A percentile compares a stretch with the other conserved stretches of the same genome.
Conservation (phyloP, 1,140 invertebrate species). For the Leucophenga varia region DNA sequence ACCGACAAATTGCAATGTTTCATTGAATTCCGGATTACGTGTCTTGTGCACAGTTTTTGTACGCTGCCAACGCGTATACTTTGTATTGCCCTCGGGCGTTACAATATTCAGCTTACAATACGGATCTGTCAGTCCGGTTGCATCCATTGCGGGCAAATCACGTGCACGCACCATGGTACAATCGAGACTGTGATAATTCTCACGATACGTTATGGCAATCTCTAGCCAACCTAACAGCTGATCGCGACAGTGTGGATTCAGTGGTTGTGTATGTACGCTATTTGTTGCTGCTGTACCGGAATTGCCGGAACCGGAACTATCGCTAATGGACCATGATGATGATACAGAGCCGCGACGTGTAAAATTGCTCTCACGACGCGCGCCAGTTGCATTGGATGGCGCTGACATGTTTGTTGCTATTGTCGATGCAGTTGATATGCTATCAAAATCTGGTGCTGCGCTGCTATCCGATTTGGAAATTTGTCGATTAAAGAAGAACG, state of each 20-base stretch:
- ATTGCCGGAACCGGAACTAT: conserved; percentile 48
- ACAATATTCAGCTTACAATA: conserved; percentile 87
- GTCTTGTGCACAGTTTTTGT: conserved; percentile 91
- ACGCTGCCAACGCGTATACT: conserved; percentile 50
- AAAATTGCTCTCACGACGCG: conserved; percentile 44
- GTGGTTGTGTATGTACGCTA: conserved; percentile 22
- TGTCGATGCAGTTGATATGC: conserved; percentile 33
- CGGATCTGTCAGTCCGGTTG: conserved; percentile 86
- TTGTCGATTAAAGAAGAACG: conserved; percentile 49
- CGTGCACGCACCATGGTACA: conserved; percentile 75
- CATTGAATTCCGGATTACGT: conserved; percentile 91
- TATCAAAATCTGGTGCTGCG: conserved; percentile 29
- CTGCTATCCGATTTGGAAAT: conserved; percentile 10
- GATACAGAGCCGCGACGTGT: conserved; percentile 46
- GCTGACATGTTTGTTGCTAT: conserved; percentile 20
- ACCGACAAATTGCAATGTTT: conserved; percentile 87
- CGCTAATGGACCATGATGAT: conserved; percentile 52
- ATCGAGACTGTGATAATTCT: conserved; percentile 71
- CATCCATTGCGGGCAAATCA: conserved; percentile 82
- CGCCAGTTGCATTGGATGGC: not conserved
- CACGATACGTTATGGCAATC: conserved; percentile 77
- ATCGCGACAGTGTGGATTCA: conserved; percentile 42
- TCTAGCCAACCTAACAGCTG: conserved; percentile 68
- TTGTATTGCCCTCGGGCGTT: conserved; percentile 44
- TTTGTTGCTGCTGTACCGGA: conserved; percentile 27